Conservation (phyloP, 2,888 invertebrate species). For the Callyntrura guangdongensis region DNA sequence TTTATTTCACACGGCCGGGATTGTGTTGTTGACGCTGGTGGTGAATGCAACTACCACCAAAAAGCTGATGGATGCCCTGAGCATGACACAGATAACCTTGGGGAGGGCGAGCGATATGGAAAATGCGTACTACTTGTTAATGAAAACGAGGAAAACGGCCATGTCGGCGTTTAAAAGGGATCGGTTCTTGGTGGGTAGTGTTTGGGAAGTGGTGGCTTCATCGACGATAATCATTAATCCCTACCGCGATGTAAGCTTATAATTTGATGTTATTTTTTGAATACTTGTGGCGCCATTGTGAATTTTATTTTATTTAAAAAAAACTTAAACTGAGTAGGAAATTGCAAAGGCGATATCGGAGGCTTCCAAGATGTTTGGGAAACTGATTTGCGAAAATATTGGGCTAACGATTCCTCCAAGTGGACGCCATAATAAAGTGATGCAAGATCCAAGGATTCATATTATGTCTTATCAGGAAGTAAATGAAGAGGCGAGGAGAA, state of each 20-base stretch:
- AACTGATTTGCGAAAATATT: slow-evolving; percentile 67
- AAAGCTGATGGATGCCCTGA: slow-evolving; percentile 87
- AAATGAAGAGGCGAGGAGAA: slow-evolving; percentile 88
- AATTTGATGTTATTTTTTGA: too few species aligned
- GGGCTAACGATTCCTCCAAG: slow-evolving; percentile 35
- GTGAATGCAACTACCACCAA: slow-evolving; percentile 88
- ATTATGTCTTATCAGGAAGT: slow-evolving; percentile 86
- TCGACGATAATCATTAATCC: slow-evolving; percentile 88
- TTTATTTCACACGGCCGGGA: slow-evolving; percentile 88
- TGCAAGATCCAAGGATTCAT: slow-evolving; percentile 74
- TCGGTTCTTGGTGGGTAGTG: slow-evolving; percentile 89
- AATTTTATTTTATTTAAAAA: background rate
- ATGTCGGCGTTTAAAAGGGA: slow-evolving; percentile 89
- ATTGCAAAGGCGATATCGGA: slow-evolving; percentile 73
- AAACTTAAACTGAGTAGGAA: slow-evolving; percentile 56
- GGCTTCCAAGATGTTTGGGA: slow-evolving; percentile 70
- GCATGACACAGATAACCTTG: slow-evolving; percentile 87
- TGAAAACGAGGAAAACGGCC: slow-evolving; percentile 87
- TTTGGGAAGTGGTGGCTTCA: slow-evolving; percentile 88
- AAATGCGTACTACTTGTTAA: slow-evolving; percentile 87
- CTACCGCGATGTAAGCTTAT: slow-evolving; percentile 87
- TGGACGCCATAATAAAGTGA: slow-evolving; percentile 69
- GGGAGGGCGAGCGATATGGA: slow-evolving; percentile 88
- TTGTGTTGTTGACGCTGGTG: slow-evolving; percentile 88
- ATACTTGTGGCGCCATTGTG: too few species aligned